phyloP scores from a whole-genome alignment of 2,797 vertebrate species.

The Sebastes cheni region DNA sequence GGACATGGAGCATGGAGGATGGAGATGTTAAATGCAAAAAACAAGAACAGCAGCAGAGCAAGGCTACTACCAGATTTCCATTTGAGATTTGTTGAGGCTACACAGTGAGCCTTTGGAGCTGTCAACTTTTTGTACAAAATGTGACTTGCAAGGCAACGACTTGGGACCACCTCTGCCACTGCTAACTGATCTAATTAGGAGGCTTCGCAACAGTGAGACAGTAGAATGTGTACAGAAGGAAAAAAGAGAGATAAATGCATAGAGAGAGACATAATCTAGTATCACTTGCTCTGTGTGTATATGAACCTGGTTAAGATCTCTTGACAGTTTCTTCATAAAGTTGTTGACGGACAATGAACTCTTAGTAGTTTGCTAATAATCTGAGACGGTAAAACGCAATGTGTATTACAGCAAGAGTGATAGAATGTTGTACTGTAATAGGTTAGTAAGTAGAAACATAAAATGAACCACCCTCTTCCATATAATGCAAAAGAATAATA shows the following conservation, averaged over 20 bases:
- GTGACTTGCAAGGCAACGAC: neutral
- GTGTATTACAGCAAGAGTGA: neutral
- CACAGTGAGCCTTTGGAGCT: no score
- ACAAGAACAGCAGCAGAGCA: no score
- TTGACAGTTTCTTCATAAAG: neutral
- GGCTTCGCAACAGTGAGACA: neutral
- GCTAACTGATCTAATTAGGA: neutral
- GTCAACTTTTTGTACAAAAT: no score
- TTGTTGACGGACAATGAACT: neutral
- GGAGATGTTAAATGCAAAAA: no score
- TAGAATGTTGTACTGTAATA: neutral
- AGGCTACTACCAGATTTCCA: neutral
- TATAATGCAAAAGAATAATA: neutral
- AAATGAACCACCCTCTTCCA: neutral
- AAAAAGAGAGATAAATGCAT: neutral
- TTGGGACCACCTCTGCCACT: neutral
- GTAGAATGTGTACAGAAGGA: neutral
- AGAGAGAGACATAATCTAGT: neutral
- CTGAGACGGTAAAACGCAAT: neutral
- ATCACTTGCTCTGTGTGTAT: neutral
- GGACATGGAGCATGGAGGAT: no score
- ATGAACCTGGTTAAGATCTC: neutral
- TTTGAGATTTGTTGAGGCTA: neutral
- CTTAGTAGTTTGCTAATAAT: neutral
- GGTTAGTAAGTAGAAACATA: neutral